A percentile compares a stretch with the other conserved stretches of the same genome.
Conservation (phyloP, 2,797 vertebrate species). For the Rhinichthys osculus region DNA sequence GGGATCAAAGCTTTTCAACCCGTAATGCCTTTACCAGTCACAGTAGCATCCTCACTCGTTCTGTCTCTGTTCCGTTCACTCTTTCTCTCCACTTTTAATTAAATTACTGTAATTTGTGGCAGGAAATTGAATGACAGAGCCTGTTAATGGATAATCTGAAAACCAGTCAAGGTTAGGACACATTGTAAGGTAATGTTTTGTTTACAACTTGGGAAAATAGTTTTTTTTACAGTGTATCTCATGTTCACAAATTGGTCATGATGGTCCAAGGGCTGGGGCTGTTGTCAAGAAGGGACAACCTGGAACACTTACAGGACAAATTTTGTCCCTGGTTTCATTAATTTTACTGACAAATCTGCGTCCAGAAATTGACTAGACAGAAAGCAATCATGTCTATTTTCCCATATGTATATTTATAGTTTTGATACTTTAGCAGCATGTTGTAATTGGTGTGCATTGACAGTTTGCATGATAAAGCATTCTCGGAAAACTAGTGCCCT, state of each 20-base stretch:
- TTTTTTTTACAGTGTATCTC: background rate
- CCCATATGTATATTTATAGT: background rate
- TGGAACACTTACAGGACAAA: background rate
- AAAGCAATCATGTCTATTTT: background rate
- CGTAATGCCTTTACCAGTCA: conserved; percentile 73
- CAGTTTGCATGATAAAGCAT: background rate
- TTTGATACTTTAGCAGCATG: background rate
- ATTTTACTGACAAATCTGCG: background rate
- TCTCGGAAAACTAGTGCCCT: background rate
- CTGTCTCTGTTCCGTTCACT: conserved; percentile 29
- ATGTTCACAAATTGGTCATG: background rate
- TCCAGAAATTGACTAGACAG: background rate
- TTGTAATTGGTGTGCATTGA: background rate
- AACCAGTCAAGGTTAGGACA: conserved; percentile 63
- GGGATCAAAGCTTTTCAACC: conserved; percentile 71
- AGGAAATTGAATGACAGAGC: conserved; percentile 61
- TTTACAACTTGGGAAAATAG: background rate
- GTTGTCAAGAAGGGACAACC: too few species aligned
- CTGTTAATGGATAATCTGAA: conserved; percentile 58
- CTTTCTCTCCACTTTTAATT: conserved; percentile 69
- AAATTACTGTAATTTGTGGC: conserved; percentile 68
- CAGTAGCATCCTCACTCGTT: conserved; percentile 48
- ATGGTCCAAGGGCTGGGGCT: background rate
- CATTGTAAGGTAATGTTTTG: conserved; percentile 25
- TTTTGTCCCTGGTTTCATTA: background rate